Base-by-base conservation (phyloP, 2,797 vertebrate species). In the Discoglossus pictus region DNA sequence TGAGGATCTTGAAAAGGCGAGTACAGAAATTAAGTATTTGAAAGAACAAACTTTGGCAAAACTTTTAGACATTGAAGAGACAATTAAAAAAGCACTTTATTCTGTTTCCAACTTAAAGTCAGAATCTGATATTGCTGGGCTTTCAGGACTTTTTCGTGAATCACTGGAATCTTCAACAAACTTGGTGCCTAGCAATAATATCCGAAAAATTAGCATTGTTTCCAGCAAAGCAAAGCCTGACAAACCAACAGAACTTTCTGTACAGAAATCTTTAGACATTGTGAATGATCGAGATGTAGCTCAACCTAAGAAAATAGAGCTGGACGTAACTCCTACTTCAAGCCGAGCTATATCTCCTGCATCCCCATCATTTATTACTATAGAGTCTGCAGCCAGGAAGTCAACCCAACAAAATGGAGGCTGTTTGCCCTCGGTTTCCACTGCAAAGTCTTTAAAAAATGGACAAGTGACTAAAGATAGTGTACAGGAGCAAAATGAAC, bases 31-130 rank as follows among this genome's bases (percentile, higher is more conserved):
- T 23, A 89, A 91, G 25, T 81, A 79, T 74, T 83, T 99, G 65
- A 98, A 97, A 79, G 93, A 98, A 69, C 94, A 98, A 78, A 99
- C 94, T 0, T 83, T 98, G 54, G 90, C 92, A 35, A 92, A 89
- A 78, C 89, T 99, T 24, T 65, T 92, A 70, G 94, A 96, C 73
- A 97, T 98, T 0, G 95, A 98, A 74, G 91, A 93, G 43, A 86
- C 95, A 4, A 94, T 99, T 52, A 94, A 85, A 73, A 99, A 98
- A 78, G 96, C 92, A 6, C 91, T 99, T 55, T 94, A 81, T 75
- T 96, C 95, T 0, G 91, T 98, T 56, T 98, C 94, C 1, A 90
- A 85, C 56, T 85, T 98, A 35, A 96, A 96, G 78, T 93, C 93
- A 2, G 94, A 98, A 46, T 87, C 92, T 2, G 92, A 93, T 35